Base-by-base conservation (phyloP, 2,888 invertebrate genomes). In the Ormyrus nitidulus region DNA sequence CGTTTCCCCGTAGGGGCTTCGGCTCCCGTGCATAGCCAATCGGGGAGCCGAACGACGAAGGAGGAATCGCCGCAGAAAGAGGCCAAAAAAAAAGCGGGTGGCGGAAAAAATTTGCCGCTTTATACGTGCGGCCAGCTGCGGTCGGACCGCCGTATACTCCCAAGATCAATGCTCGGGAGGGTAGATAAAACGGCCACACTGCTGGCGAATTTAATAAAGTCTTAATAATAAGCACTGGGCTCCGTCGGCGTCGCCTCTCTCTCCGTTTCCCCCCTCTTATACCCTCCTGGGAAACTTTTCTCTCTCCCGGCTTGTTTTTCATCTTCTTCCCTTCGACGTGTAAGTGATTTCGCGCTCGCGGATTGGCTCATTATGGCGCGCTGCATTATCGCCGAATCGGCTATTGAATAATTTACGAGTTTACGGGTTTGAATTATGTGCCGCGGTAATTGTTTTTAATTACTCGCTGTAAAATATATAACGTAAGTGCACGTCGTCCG, bases 361-460 rank as follows among this genome's bases (percentile, higher is more conserved):
- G n/a, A 7, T 6, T 11, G 19, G 6, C 6, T 34, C 34, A 8
- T 71, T 59, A 49, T 59, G 59, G 19, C 34, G 19, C 54, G 11
- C 49, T 11, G 61, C 8, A 72, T 72, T 72, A 61, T 44, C 61
- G 58, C n/a, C 34, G 34, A n/a, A 11, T 34, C 11, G 5, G 34
- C 34, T 64, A 44, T 54, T 54, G 53, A 62, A 73, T 72, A 73
- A 73, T 64, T 64, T 73, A 62, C 64, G 72, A 19, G 46, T 53
- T n/a, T 13, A 46, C 54, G 54, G 44, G 13, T 13, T 10, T 51
- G n/a, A 53, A 62, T 61, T 62, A 72, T 61, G n/a, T 44, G 34
- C 44, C 51, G 9, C 34, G 51, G 53, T 62, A 62, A 72, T 73
- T 73, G 64, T n/a, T 64, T 53, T 44, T 73, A 62, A 73, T 73